phyloP scores from a whole-genome alignment of 2,888 invertebrate species.

The Anoplius nigerrimus region DNA sequence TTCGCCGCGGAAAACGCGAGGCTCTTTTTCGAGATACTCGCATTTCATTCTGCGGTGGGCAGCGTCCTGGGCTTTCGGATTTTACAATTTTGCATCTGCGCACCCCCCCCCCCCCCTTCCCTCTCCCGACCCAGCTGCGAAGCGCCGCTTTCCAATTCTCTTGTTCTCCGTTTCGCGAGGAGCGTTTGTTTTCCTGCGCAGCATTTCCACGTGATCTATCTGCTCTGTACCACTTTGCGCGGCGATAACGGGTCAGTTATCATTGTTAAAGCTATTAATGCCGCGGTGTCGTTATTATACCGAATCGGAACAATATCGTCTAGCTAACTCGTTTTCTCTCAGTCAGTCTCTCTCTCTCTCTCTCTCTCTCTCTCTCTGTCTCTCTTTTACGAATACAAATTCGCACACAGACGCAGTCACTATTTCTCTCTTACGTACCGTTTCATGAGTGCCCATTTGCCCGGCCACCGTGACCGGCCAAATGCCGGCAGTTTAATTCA shows the following conservation, averaged over 20 bases:
- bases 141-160: too few relatives aligned
- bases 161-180: background rate
- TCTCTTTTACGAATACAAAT: too few relatives aligned
- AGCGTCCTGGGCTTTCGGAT: too few relatives aligned
- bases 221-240: slow-evolving; percentile 38
- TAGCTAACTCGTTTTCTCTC: slow-evolving; percentile 26
- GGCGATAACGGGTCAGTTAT: slow-evolving; percentile 48
- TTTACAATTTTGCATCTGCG: too few relatives aligned
- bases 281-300: slow-evolving; percentile 31
- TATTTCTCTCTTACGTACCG: background rate
- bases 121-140: too few relatives aligned
- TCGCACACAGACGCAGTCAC: too few relatives aligned
- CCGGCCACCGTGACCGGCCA: background rate
- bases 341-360: slow-evolving; percentile 10
- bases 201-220: slow-evolving; percentile 40
- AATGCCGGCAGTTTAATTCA: slow-evolving; percentile 2
- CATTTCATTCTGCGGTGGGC: too few relatives aligned
- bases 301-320: slow-evolving; percentile 31
- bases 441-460: background rate
- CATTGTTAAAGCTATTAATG: slow-evolving; percentile 44
- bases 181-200: slow-evolving; percentile 36
- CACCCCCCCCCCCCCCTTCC: too few relatives aligned
- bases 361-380: slow-evolving; percentile 18
- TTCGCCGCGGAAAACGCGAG: too few relatives aligned
- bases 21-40: too few relatives aligned